A percentile compares a stretch with the other conserved stretches of the same genome.
These are phyloP conservation scores for Strix aluco DNA, from an alignment of 2,113 vertebrate genomes.

Conservation along the genomic window DNA sequence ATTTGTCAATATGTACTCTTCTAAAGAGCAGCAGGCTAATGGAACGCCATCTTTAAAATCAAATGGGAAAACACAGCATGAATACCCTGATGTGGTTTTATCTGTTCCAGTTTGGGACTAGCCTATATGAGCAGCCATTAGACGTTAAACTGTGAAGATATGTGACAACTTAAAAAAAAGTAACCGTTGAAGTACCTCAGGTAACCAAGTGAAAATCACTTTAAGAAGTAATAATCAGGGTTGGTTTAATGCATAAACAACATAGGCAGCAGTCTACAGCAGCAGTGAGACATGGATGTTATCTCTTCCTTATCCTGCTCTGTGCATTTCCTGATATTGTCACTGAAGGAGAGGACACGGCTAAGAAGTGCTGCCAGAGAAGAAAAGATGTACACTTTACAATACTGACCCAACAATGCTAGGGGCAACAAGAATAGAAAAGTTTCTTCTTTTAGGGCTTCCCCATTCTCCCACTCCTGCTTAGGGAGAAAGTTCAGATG, in stretches of 20 bases:
- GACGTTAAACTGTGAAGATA: background rate
- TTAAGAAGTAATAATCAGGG: background rate
- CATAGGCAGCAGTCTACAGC: background rate
- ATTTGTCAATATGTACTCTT: constrained; percentile 28
- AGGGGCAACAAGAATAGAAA: background rate
- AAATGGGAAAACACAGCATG: background rate
- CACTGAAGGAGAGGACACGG: background rate
- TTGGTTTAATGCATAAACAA: background rate
- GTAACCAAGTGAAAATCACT: background rate
- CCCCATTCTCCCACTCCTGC: background rate
- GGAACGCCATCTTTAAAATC: background rate
- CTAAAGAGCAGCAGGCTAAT: background rate
- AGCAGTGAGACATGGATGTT: background rate
- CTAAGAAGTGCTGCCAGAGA: background rate
- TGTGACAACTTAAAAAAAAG: background rate
- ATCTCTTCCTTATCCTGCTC: background rate
- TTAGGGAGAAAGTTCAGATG: background rate
- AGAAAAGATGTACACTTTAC: background rate
- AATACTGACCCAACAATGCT: background rate
- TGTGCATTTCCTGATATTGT: background rate
- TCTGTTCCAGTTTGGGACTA: background rate
- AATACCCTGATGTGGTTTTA: background rate
- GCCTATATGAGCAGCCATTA: background rate
- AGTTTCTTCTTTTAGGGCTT: background rate
- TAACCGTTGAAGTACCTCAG: background rate